Conservation (phyloP, 2,888 invertebrate species). For the Leptopilina drosophilae region DNA sequence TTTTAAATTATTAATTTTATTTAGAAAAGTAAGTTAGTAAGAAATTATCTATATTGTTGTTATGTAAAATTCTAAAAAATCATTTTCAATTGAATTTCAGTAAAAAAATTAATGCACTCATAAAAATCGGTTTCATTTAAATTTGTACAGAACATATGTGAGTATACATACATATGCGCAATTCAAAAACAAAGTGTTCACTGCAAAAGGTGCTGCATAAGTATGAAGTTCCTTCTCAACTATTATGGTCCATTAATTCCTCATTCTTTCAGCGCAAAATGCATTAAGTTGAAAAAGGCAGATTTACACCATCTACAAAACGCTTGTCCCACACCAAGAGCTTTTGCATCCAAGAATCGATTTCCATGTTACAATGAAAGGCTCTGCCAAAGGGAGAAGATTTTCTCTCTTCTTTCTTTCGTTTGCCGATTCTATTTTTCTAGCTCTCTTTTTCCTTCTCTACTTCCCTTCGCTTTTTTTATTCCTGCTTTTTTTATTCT, state of each 20-base stretch:
- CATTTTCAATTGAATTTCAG: too few species aligned
- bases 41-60: too few species aligned
- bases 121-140: too few species aligned
- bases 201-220: conserved; percentile 17
- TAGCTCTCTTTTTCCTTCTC: conserved; percentile 49
- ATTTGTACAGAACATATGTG: too few species aligned
- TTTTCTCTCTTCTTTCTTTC: conserved; percentile 33
- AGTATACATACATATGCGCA: not conserved
- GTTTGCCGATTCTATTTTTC: conserved; percentile 32
- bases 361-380: conserved; percentile 47
- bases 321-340: conserved; percentile 43
- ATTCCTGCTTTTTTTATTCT: conserved; percentile 44
- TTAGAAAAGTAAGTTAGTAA: too few species aligned
- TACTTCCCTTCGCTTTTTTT: conserved; percentile 47
- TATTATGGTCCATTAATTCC: conserved; percentile 30
- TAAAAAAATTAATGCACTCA: too few species aligned
- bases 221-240: conserved; percentile 32
- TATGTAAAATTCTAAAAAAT: too few species aligned
- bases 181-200: conserved; percentile 3
- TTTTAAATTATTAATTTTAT: too few species aligned
- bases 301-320: conserved; percentile 45
- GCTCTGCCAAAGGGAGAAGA: conserved; percentile 44
- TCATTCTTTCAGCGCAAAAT: conserved; percentile 36
- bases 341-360: conserved; percentile 49
- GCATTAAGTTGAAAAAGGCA: conserved; percentile 32